Percentiles rank a stretch among this genome's conserved stretches.
phyloP scores from a whole-genome alignment of 2,797 vertebrate genomes.

The Sebastes reedi region DNA sequence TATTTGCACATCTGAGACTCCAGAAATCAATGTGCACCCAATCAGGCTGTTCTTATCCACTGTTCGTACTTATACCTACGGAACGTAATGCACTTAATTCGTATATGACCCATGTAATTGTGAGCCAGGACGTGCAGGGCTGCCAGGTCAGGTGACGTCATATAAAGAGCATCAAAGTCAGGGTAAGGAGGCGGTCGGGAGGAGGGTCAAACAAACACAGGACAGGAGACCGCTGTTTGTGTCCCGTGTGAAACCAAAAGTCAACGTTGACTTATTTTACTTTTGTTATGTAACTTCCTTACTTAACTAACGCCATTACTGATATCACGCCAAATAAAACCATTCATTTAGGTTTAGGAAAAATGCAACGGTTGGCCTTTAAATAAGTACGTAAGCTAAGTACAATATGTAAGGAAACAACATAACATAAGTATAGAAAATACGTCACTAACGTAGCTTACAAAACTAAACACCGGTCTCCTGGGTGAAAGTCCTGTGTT shows the following conservation, averaged over 20 bases:
- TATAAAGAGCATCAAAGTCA: background rate
- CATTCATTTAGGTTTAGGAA: background rate
- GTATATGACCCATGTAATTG: background rate
- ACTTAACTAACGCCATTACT: background rate
- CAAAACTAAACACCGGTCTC: background rate
- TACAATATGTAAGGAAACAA: background rate
- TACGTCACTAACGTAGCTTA: no score
- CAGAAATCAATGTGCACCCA: background rate
- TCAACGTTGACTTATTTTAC: background rate
- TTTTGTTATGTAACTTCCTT: fast-evolving
- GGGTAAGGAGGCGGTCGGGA: fast-evolving
- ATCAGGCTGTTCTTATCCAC: background rate
- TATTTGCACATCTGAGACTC: background rate
- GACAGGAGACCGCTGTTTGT: no score
- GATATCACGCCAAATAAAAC: background rate
- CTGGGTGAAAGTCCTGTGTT: background rate
- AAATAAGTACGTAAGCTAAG: background rate
- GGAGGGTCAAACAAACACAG: no score
- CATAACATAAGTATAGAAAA: background rate
- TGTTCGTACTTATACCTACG: background rate
- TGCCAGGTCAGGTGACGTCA: background rate
- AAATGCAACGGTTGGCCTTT: background rate
- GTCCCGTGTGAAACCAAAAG: no score
- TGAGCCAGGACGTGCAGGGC: background rate
- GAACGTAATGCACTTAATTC: background rate